These are phyloP conservation scores for Cryptotermes secundus DNA, from an alignment of 1,140 invertebrate genomes.

Conservation along the genomic window DNA sequence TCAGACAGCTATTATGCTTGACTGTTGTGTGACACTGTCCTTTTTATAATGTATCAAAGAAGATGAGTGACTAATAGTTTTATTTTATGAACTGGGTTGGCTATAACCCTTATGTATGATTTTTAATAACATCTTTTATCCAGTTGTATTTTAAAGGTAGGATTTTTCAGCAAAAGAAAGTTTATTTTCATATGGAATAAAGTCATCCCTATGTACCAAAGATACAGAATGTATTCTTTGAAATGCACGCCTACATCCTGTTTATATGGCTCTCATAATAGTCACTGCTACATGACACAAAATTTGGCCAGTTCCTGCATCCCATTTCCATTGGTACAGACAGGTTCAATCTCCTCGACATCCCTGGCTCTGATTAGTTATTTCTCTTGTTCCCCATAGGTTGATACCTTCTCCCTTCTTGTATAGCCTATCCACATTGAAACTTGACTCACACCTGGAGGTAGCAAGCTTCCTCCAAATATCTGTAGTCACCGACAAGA, in stretches of 20 bases:
- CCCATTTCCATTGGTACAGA: no score
- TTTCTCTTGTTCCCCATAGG: no score
- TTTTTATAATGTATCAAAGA: background rate
- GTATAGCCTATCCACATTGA: no score
- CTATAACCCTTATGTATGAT: background rate
- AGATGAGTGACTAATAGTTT: background rate
- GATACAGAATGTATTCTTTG: background rate
- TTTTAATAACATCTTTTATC: background rate
- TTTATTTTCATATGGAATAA: slow-evolving; percentile 31
- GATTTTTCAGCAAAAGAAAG: slow-evolving; percentile 29
- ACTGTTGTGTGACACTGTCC: background rate
- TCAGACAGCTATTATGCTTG: background rate
- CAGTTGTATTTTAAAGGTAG: background rate
- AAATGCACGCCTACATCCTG: background rate
- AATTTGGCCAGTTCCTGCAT: no score
- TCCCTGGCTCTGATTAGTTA: no score
- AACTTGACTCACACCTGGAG: no score
- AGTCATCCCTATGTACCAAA: slow-evolving; percentile 22
- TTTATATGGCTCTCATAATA: no score
- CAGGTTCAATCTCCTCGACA: no score
- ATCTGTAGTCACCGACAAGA: no score
- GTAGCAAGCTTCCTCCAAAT: no score
- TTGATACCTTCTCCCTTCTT: no score
- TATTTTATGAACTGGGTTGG: background rate
- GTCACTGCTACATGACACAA: no score